These are phyloP conservation scores for Liasis olivaceus DNA, from an alignment of 2,797 vertebrate genomes.

Conservation along the genomic window DNA sequence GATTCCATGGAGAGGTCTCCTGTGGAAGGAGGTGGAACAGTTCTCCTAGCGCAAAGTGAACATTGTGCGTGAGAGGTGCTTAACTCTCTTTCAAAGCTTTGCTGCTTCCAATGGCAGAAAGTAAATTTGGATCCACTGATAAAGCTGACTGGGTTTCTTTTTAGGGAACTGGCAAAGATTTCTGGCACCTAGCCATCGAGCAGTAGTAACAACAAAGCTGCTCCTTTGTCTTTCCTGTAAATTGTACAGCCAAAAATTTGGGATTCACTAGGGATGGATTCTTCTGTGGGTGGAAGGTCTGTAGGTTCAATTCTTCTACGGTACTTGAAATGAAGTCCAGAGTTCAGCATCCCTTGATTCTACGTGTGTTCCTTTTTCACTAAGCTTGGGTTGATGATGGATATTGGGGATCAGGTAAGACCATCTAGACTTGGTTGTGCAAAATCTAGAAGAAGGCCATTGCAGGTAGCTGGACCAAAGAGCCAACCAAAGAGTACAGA, in stretches of 20 bases:
- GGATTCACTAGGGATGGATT: neutral
- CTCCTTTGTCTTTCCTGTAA: neutral
- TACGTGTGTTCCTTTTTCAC: no score
- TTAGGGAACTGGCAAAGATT: neutral
- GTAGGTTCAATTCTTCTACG: no score
- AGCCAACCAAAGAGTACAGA: neutral
- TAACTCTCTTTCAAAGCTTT: neutral
- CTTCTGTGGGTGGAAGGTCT: no score
- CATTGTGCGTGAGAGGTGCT: no score
- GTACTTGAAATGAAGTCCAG: no score
- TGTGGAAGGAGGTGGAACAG: neutral
- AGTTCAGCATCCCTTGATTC: no score
- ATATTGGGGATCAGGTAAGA: no score
- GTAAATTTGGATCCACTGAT: neutral
- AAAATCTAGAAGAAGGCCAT: neutral
- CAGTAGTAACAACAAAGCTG: neutral
- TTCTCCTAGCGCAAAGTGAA: neutral
- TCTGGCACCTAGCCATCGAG: neutral
- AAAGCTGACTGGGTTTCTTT: neutral
- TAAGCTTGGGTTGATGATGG: no score
- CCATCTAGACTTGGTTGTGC: no score
- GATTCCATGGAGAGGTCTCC: neutral
- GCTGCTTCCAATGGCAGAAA: neutral
- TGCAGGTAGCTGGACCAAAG: neutral
- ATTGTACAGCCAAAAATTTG: neutral